phyloP scores from a whole-genome alignment of 2,888 invertebrate species.

The Keiferia lycopersicella region DNA sequence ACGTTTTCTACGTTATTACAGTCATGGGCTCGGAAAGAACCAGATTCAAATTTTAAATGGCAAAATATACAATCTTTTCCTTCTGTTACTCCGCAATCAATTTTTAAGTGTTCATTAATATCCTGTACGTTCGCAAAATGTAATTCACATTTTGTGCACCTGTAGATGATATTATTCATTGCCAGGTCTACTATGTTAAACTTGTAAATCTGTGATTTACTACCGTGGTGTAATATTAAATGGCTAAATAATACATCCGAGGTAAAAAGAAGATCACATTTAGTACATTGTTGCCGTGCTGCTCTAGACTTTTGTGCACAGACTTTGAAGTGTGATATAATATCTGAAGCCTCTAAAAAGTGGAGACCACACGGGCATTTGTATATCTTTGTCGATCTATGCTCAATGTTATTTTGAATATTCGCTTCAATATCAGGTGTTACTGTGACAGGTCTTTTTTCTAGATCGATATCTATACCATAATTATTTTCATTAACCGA shows the following conservation, averaged over 20 bases:
- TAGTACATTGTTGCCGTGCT: conserved; percentile 57
- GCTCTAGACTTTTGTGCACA: conserved; percentile 47
- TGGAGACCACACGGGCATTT: conserved; percentile 62
- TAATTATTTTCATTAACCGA: not conserved
- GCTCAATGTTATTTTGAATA: conserved; percentile 10
- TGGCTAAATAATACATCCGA: conserved; percentile 60
- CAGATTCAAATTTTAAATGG: conserved; percentile 28
- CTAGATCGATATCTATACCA: not conserved
- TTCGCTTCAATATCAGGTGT: not conserved
- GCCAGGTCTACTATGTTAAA: conserved; percentile 48
- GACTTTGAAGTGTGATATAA: conserved; percentile 44
- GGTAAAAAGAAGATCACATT: conserved; percentile 59
- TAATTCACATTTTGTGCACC: conserved; percentile 32
- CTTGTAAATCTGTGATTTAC: conserved; percentile 45
- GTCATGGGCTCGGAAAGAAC: conserved; percentile 9
- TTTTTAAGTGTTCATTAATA: conserved; percentile 29
- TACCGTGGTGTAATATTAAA: conserved; percentile 58
- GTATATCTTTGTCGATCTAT: conserved; percentile 45
- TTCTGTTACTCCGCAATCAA: conserved; percentile 18
- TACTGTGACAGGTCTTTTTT: not conserved
- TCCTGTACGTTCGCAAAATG: conserved; percentile 25
- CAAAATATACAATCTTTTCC: conserved; percentile 30
- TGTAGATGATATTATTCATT: conserved; percentile 27
- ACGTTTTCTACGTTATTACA: conserved; percentile 15
- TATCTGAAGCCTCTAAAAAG: conserved; percentile 50